phyloP scores from a whole-genome alignment of 2,113 vertebrate genomes.

The Natator depressus region DNA sequence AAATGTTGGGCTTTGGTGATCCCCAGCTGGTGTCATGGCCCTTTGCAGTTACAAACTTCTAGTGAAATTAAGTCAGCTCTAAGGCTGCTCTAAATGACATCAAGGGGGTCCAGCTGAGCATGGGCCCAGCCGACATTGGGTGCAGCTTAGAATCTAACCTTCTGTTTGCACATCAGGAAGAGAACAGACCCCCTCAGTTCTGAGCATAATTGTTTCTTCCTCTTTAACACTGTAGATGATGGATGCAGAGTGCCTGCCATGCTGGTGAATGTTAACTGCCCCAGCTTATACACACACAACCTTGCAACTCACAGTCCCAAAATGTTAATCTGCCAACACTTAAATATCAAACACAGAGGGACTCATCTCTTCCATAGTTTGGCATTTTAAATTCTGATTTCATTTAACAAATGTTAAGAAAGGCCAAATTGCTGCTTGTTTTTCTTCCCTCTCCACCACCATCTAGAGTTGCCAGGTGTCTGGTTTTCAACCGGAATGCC shows the following conservation, averaged over 20 bases:
- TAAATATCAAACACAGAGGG: not conserved
- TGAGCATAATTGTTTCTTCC: not conserved
- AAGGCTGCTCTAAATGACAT: not conserved
- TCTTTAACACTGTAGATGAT: not conserved
- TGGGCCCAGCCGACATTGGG: accelerated
- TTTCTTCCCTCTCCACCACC: not conserved
- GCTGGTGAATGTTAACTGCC: not conserved
- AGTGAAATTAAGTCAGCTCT: not conserved
- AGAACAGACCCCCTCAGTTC: not conserved
- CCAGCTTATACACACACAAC: not conserved
- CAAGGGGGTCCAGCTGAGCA: not conserved
- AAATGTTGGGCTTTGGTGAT: not conserved
- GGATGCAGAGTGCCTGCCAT: not conserved
- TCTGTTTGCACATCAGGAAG: not conserved
- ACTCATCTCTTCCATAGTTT: not conserved
- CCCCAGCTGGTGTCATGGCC: not conserved
- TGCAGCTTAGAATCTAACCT: not conserved
- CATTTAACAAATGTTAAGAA: not conserved
- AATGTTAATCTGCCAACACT: accelerated
- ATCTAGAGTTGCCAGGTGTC: not conserved
- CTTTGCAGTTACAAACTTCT: not conserved
- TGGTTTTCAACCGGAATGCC: no score
- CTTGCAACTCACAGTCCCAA: not conserved
- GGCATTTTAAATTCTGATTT: not conserved
- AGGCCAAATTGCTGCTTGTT: not conserved